Evolutionary conservation across 2,888 invertebrate genomes (phyloP).

Genomic region (Horisme vitalbata): DNA sequence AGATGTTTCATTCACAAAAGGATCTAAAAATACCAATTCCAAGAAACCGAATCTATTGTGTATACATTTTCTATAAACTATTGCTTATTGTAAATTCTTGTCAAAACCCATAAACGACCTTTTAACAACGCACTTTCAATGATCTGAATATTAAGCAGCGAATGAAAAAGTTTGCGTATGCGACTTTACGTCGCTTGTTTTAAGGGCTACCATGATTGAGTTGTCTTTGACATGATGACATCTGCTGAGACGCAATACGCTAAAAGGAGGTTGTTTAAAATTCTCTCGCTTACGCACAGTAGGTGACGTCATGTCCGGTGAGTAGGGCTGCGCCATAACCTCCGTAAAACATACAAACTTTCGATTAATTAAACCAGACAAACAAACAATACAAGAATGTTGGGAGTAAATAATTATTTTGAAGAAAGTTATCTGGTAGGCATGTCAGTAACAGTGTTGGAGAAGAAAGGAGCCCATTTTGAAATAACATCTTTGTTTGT

Average conservation of each 20-base stretch:
- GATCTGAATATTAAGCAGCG: constrained; percentile 69
- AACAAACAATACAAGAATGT: constrained; percentile 1
- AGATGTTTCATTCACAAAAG: constrained; percentile 37
- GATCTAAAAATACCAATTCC: constrained; percentile 45
- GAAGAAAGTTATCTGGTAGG: too few relatives aligned
- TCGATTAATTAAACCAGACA: constrained; percentile 24
- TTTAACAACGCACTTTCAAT: constrained; percentile 64
- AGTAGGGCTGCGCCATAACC: constrained; percentile 15
- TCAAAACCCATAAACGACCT: constrained; percentile 65
- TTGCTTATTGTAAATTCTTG: constrained; percentile 56
- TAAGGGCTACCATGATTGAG: constrained; percentile 41
- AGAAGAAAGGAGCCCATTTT: too few relatives aligned
- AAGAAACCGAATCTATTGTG: constrained; percentile 38
- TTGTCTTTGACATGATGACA: constrained; percentile 56
- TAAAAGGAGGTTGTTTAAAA: constrained; percentile 78
- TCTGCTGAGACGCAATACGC: constrained; percentile 69
- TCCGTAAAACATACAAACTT: constrained; percentile 8
- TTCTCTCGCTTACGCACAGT: constrained; percentile 74
- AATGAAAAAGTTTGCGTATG: constrained; percentile 38
- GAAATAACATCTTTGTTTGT: too few relatives aligned
- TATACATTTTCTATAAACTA: constrained; percentile 35
- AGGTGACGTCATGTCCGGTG: constrained; percentile 77
- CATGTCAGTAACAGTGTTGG: too few relatives aligned
- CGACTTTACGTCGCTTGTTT: constrained; percentile 49
- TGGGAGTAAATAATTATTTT: too few relatives aligned